Evolutionary conservation across 2,888 invertebrate genomes (phyloP), one percentile per base, ranked within the genome.

Genomic region (Troilus luridus): DNA sequence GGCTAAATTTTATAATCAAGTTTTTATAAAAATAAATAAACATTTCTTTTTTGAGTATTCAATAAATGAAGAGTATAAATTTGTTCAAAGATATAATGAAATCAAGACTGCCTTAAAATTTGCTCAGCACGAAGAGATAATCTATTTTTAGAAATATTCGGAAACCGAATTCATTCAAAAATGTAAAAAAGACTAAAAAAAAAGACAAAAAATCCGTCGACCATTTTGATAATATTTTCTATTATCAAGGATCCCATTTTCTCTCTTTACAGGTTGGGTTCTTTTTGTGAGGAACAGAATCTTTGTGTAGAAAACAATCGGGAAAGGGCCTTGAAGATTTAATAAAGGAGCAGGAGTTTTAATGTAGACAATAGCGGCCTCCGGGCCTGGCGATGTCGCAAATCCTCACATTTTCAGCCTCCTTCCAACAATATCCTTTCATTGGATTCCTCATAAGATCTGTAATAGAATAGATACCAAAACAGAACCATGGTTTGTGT

Each of bases 261-360:
- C 27, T 41, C 72, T 41, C 17, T 77, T 77, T 41, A 77, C 8
- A 41, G 27, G 19, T 17, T 9, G 72, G 17, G 41, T 41, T 17
- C 14, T 77, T 77, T 77, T 41, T 77, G 27, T 8, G 21, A 27
- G 27, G 7, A 41, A 17, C 41, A 77, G 41, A 41, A 41, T 41
- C 27, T 41, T 77, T 77, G 41, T 77, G 17, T 77, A 41, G 72
- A 77, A 77, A 41, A 77, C 27, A 77, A 77, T 77, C 72, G 41
- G 72, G 41, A 24, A 24, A 67, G 67, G 72, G 41, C 72, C 72
- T 77, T 41, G 72, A 77, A 77, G 72, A 41, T 77, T 77, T 77
- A 77, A 77, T 77, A 77, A 77, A 77, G 27, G 72, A 77, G 27
- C 8, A 7, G 72, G 72, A 77, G 72, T 77, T 77, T 77, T 77